Conservation (phyloP, 2,888 invertebrate species). For the Macaria notata region DNA sequence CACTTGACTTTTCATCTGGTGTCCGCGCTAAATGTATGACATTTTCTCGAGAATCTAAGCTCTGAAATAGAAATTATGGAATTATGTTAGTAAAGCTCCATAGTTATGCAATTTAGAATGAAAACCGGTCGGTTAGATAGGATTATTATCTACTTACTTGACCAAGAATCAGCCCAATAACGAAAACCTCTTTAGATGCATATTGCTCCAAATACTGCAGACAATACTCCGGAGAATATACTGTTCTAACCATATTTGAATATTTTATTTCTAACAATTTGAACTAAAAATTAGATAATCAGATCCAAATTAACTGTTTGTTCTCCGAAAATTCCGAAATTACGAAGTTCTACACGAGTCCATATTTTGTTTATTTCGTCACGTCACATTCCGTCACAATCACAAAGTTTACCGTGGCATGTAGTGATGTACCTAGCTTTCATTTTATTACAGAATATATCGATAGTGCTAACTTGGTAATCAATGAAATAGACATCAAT, state of each 20-base stretch:
- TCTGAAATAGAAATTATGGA: conserved; percentile 60
- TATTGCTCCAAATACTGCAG: conserved; percentile 86
- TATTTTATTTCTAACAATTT: not conserved
- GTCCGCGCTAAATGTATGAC: conserved; percentile 91
- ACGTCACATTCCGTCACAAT: too few relatives aligned
- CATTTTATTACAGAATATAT: too few relatives aligned
- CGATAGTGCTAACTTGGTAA: too few relatives aligned
- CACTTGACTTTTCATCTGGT: conserved; percentile 78
- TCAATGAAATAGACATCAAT: too few relatives aligned
- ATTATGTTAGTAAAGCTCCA: not conserved
- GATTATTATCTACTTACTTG: conserved; percentile 86
- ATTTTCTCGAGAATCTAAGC: conserved; percentile 86
- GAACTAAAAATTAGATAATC: too few relatives aligned
- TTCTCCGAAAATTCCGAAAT: too few relatives aligned
- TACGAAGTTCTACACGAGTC: too few relatives aligned
- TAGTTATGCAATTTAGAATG: not conserved
- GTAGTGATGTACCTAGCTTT: too few relatives aligned
- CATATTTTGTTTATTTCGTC: too few relatives aligned
- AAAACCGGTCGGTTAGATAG: not conserved
- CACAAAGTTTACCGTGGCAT: too few relatives aligned
- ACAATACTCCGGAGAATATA: conserved; percentile 86
- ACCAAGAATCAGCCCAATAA: conserved; percentile 89
- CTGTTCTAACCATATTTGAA: conserved; percentile 85
- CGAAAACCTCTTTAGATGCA: conserved; percentile 83
- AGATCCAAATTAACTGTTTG: too few relatives aligned